Percentiles rank a stretch among this genome's conserved stretches.
Conservation (phyloP, 30 jellyfish, hydroid and myxozoan species). For the Pelagia noctiluca region DNA sequence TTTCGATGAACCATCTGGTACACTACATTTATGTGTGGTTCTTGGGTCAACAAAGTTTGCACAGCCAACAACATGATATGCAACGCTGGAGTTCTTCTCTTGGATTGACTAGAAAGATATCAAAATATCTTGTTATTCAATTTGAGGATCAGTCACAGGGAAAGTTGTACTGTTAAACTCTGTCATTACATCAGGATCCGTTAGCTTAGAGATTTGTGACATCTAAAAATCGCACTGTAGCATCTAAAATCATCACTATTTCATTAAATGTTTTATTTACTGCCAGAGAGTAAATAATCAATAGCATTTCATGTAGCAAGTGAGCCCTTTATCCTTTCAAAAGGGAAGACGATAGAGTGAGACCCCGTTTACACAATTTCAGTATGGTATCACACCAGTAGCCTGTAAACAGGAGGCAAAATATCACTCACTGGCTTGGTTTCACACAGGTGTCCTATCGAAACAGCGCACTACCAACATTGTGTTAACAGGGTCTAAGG, state of each 20-base stretch:
- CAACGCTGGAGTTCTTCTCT: slow-evolving; percentile 58
- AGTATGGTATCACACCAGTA: no score
- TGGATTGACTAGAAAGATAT: slow-evolving; percentile 31
- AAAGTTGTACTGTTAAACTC: not conserved
- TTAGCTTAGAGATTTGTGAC: not conserved
- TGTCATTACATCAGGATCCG: not conserved
- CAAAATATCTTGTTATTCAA: not conserved
- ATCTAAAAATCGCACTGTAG: not conserved
- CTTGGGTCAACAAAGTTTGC: slow-evolving; percentile 50
- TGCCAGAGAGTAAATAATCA: not conserved
- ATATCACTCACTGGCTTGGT: no score
- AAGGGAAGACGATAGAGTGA: no score
- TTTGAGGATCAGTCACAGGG: not conserved
- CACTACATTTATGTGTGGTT: slow-evolving; percentile 56
- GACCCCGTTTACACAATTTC: no score
- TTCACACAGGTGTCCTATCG: not conserved
- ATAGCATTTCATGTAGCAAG: not conserved
- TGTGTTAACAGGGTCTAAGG: no score
- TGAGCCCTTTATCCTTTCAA: not conserved
- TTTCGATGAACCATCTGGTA: slow-evolving; percentile 82
- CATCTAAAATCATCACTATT: no score
- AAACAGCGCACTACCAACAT: not conserved
- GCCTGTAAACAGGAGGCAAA: no score
- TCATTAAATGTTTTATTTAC: no score
- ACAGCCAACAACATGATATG: slow-evolving; percentile 80